Base-by-base conservation (phyloP, 2,797 vertebrate genomes). In the Amniataba percoides region DNA sequence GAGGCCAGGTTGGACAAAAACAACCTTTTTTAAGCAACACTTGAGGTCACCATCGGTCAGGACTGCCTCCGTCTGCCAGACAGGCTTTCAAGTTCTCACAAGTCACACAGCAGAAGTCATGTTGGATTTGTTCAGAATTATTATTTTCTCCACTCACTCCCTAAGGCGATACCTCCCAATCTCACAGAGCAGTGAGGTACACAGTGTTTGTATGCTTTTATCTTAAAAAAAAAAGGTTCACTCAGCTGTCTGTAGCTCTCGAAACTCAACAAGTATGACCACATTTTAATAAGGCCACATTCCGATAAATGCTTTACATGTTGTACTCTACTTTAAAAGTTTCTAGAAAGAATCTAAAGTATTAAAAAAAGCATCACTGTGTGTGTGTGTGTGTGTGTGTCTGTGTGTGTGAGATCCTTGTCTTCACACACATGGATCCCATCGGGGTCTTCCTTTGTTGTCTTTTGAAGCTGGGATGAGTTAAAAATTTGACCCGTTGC, bases 371-470 rank as follows among this genome's bases (percentile, higher is more conserved):
- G 34, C 7, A 8, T 36, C 34, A 4, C 2, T 21, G 58, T 0
- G 11, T 58, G 57, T 51, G 36, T 42, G 27, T 76, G 58, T 55
- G 71, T 76, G 46, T 23, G n/a, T n/a, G 25, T 43, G 16, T 42
- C 39, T 21, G 11, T 39, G 49, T 60, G 31, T 62, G 63, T 66
- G 55, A 36, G 67, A 21, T 70, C 55, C 82, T 72, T 62, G 68
- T 73, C 70, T 87, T 65, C 67, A 82, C 80, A 85, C 91, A 87
- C 71, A 88, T 87, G 84, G 87, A 63, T 85, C 78, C 74, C 79
- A 89, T 90, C 69, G 63, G 58, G 58, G 46, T 77, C 75, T 73
- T 36, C 25, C 56, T 74, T 46, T 81, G 66, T 78, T 77, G 71
- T 84, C 58, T 49, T 72, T 65, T 65, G 69, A 85, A 82, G 83